A percentile compares a stretch with the other conserved stretches of the same genome.
These are phyloP conservation scores for Podarcis siculus DNA, from an alignment of 2,797 vertebrate species.

Conservation along the genomic window DNA sequence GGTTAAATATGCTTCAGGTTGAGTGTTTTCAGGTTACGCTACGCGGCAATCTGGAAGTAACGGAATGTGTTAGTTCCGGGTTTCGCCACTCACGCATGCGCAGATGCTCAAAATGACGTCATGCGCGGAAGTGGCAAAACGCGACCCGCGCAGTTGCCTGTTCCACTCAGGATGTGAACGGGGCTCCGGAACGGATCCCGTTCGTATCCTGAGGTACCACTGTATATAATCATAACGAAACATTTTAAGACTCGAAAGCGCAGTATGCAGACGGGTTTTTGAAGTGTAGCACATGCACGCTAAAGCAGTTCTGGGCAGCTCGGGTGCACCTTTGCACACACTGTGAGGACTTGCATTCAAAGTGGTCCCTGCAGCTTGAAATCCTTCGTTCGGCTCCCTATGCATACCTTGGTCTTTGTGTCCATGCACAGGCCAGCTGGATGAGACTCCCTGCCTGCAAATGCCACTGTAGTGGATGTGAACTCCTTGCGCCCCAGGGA, in stretches of 20 bases:
- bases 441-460: neutral
- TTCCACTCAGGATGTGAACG: too few relatives aligned
- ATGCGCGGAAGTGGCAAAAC: too few relatives aligned
- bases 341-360: too few relatives aligned
- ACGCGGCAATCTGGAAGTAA: too few relatives aligned
- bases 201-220: too few relatives aligned
- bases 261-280: neutral
- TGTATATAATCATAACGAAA: neutral
- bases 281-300: neutral
- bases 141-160: too few relatives aligned
- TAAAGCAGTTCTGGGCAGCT: neutral
- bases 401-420: neutral
- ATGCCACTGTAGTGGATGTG: neutral
- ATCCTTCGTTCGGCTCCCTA: neutral
- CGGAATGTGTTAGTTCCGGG: too few relatives aligned
- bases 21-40: too few relatives aligned
- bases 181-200: too few relatives aligned
- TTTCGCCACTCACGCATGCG: too few relatives aligned
- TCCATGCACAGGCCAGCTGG: neutral
- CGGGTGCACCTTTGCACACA: neutral
- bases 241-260: neutral
- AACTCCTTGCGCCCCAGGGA: neutral
- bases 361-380: neutral
- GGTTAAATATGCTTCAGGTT: too few relatives aligned
- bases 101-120: too few relatives aligned